Base-by-base conservation (phyloP, 2,113 vertebrate genomes). In the Albula goreensis region DNA sequence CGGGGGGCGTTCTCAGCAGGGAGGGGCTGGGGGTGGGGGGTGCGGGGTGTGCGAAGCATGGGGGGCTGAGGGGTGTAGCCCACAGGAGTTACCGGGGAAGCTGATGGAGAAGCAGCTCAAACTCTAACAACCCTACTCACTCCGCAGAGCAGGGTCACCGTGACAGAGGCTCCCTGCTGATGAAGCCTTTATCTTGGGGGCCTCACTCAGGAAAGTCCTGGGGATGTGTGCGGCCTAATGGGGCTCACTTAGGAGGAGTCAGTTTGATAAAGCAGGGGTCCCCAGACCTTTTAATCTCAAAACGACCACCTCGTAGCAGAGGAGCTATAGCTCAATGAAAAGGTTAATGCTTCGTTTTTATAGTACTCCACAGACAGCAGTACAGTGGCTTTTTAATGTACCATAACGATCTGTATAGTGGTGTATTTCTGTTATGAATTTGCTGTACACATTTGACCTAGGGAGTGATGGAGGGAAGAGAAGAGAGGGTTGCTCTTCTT, bases 11-110 rank as follows among this genome's bases (percentile, higher is more conserved):
- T 41, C 31, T 41, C 31, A 50, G 82, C 0, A 50, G 83, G 83
- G 82, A 84, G 74, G n/a, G 85, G 80, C 25, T 50, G 63, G 85
- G 51, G 79, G 83, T 78, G 81, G 88, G 90, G 88, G 50, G 13
- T 56, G 48, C 52, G 48, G 51, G 50, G 79, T 84, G 85, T 15
- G 60, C 0, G 57, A 79, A 50, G 12, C 52, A 51, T 48, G 53
- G 70, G 52, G 25, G 50, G 25, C 41, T 0, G n/a, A 66, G 60
- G 60, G 60, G 60, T 66, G 60, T 66, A 66, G 60, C 60, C 60
- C 60, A 66, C 15, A 7, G 60, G 60, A 19, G 60, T 19, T 19
- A 19, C 60, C 4, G 60, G 60, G 66, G 22, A 86, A 88, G 31
- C 50, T 49, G 81, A 81, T 78, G 83, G 78, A 84, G 84, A 19